Percentiles rank a stretch among this genome's conserved stretches.
These are phyloP conservation scores for Tokudaia muenninki DNA, from an alignment of 2,797 vertebrate genomes.

Conservation along the genomic window DNA sequence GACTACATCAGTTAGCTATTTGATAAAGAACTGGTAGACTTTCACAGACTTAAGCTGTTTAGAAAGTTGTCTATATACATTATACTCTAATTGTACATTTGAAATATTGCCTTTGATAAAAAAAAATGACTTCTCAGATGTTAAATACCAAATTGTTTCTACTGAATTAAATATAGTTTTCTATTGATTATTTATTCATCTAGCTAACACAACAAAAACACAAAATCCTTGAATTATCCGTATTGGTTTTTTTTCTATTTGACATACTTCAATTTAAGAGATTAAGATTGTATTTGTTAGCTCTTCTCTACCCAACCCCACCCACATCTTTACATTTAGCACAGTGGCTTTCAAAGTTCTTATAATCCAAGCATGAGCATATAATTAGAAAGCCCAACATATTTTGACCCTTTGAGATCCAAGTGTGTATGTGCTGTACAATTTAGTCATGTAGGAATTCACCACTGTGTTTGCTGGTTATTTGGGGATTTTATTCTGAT, in stretches of 20 bases:
- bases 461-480: conserved; percentile 2
- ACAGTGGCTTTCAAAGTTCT: conserved; percentile 19
- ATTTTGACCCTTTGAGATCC: conserved; percentile 41
- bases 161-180: conserved; percentile 20
- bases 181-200: neutral
- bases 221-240: conserved; percentile 48
- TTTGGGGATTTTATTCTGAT: conserved; percentile 23
- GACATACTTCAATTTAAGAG: conserved; percentile 44
- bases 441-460: conserved; percentile 28
- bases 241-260: neutral
- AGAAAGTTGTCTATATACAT: neutral
- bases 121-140: conserved; percentile 14
- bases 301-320: neutral
- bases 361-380: conserved; percentile 3
- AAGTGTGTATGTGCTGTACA: neutral
- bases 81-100: conserved; percentile 39
- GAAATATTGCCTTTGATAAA: conserved; percentile 44
- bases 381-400: neutral
- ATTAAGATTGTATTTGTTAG: neutral
- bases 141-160: conserved; percentile 6
- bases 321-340: conserved; percentile 40
- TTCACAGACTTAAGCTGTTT: conserved; percentile 37
- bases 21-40: conserved; percentile 24
- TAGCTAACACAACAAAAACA: conserved; percentile 29
- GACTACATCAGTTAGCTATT: neutral